These are phyloP conservation scores for Clostera curtula DNA, from an alignment of 2,888 invertebrate genomes.

Conservation along the genomic window DNA sequence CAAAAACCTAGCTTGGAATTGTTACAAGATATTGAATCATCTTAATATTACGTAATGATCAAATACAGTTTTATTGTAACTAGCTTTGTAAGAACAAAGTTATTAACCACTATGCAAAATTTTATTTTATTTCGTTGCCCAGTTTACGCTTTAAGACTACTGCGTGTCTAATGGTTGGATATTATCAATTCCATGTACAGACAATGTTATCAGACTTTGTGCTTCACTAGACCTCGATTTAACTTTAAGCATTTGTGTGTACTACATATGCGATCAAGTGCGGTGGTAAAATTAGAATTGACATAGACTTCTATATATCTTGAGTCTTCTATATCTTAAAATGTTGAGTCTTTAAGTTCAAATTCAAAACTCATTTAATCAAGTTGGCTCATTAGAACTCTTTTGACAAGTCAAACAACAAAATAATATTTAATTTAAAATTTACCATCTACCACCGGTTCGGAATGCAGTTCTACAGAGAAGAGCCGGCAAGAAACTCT, in stretches of 20 bases:
- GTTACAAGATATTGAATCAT: no score
- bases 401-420: no score
- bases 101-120: constrained; percentile 4
- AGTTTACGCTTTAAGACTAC: no score
- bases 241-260: neutral
- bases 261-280: constrained; percentile 5
- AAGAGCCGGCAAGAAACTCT: no score
- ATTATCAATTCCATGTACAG: constrained; percentile 11
- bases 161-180: constrained; percentile 16
- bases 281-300: neutral
- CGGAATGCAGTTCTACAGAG: no score
- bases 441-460: no score
- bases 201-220: constrained; percentile 13
- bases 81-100: constrained; percentile 11
- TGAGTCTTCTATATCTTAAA: neutral
- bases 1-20: no score
- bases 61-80: constrained; percentile 7
- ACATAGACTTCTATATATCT: neutral
- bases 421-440: no score
- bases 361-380: no score
- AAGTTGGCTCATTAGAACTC: no score
- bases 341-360: neutral
- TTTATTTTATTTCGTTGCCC: constrained; percentile 7
- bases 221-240: constrained; percentile 1
- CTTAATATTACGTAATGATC: no score